These are phyloP conservation scores for Eidolon helvum DNA, from an alignment of 2,113 vertebrate species.

Conservation along the genomic window DNA sequence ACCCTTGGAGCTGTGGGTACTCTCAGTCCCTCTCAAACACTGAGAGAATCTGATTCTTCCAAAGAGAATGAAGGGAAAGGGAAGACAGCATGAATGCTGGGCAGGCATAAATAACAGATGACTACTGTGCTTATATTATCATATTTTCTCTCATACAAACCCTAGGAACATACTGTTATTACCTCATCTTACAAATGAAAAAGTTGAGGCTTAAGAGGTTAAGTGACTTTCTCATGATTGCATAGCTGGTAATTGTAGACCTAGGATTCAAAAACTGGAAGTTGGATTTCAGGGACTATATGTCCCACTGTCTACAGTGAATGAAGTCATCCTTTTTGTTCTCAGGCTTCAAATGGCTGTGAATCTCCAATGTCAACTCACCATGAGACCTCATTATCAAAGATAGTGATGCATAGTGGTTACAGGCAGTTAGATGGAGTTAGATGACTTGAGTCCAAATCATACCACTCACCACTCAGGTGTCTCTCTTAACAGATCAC, in stretches of 20 bases:
- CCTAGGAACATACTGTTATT: not conserved
- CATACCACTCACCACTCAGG: not conserved
- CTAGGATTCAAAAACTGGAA: not conserved
- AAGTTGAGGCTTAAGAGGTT: not conserved
- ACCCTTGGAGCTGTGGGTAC: not conserved
- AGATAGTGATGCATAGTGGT: rapidly evolving
- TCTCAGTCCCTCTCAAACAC: not conserved
- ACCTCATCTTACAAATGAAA: not conserved
- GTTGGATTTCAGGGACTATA: not conserved
- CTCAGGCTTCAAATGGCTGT: not conserved
- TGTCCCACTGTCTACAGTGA: not conserved
- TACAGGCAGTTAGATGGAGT: not conserved
- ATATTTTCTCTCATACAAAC: not conserved
- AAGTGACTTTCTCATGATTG: not conserved
- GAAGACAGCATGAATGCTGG: not conserved
- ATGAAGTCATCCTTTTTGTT: not conserved
- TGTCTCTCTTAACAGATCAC: not conserved
- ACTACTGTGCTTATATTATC: not conserved
- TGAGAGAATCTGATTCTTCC: not conserved
- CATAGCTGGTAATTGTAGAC: not conserved
- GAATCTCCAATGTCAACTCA: not conserved
- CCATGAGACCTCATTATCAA: not conserved
- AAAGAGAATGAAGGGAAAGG: not conserved
- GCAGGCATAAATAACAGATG: not conserved
- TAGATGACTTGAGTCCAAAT: not conserved